These are phyloP conservation scores for Siphamia tubifer DNA, from an alignment of 2,113 vertebrate genomes.

Conservation along the genomic window DNA sequence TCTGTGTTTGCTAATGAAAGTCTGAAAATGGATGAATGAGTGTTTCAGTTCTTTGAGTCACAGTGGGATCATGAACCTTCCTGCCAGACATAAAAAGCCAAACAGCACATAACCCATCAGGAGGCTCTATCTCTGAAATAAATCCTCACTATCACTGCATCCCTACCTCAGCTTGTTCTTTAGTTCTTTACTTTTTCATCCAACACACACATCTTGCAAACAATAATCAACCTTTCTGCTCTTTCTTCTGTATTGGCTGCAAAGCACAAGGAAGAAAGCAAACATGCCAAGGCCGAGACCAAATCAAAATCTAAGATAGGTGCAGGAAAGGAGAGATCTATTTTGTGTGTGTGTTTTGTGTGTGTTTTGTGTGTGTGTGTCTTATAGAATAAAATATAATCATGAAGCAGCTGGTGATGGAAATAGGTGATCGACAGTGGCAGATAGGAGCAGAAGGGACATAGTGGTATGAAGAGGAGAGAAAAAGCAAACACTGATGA, in stretches of 20 bases:
- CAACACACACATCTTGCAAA: slow-evolving; percentile 41
- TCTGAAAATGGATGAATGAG: slow-evolving; percentile 7
- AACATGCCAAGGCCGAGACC: slow-evolving; percentile 53
- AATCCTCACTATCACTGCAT: slow-evolving; percentile 23
- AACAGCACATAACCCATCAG: slow-evolving; percentile 36
- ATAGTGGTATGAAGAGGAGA: neutral
- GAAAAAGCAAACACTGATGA: slow-evolving; percentile 53
- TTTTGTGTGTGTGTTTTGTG: neutral
- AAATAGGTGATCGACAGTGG: slow-evolving; percentile 34
- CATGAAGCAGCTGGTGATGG: slow-evolving; percentile 44
- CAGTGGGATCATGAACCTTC: slow-evolving; percentile 39
- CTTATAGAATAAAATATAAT: slow-evolving; percentile 48
- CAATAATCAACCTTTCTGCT: slow-evolving; percentile 44
- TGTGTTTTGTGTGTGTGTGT: neutral
- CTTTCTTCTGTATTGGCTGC: slow-evolving; percentile 14
- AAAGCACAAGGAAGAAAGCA: slow-evolving; percentile 38
- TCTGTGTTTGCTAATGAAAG: neutral
- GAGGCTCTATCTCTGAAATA: slow-evolving; percentile 43
- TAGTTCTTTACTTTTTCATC: neutral
- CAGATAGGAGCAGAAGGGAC: slow-evolving; percentile 29
- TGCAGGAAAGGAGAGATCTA: neutral
- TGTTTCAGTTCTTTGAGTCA: slow-evolving; percentile 1
- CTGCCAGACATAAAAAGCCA: slow-evolving; percentile 11
- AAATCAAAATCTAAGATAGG: slow-evolving; percentile 58
- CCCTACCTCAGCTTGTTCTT: neutral